Evolutionary conservation across 1,140 invertebrate species (phyloP), one percentile per base, ranked within the genome.

Genomic region (Megalopta genalis): DNA sequence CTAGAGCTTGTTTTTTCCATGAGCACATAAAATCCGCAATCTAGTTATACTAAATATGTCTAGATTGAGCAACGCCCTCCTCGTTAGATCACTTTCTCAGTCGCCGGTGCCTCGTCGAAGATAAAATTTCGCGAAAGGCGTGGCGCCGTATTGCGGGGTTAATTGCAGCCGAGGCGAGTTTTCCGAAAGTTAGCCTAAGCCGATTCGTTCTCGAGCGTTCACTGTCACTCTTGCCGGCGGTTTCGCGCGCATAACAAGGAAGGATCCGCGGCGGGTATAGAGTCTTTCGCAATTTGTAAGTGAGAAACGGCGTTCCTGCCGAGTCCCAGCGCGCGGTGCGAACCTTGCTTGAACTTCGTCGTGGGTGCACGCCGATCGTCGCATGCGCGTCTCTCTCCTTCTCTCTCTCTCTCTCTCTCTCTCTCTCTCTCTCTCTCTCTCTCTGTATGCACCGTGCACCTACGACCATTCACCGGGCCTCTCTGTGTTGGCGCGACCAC

Each of bases 271-370:
- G n/a, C 52, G 54, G 46, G 46, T 67, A 39, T 49, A 60, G 5
- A 63, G 57, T 57, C n/a, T 85, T 82, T 82, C 84, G 83, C 67
- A 85, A 86, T 73, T 75, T 59, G 59, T 65, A 85, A 86, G 84
- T 85, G 84, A 86, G 84, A 86, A 86, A 85, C 83, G 16, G 27
- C 84, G 75, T 78, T 85, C 64, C 39, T 42, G 57, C 25, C 42
- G 70, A 82, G 60, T 86, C 80, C 37, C 84, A 86, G 81, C 79
- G 68, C 60, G 57, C 68, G 32, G 25, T 69, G 7, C 77, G 78
- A 63, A 65, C 54, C 32, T 25, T 18, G 62, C 4, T 66, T 66
- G 16, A 60, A 66, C 60, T 67, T 60, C 70, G 72, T 71, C 46
- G 60, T 21, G 52, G 64, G 32, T 37, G 60, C 63, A 60, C n/a